These are phyloP conservation scores for Melospiza melodia DNA, from an alignment of 2,113 vertebrate species.

Conservation along the genomic window DNA sequence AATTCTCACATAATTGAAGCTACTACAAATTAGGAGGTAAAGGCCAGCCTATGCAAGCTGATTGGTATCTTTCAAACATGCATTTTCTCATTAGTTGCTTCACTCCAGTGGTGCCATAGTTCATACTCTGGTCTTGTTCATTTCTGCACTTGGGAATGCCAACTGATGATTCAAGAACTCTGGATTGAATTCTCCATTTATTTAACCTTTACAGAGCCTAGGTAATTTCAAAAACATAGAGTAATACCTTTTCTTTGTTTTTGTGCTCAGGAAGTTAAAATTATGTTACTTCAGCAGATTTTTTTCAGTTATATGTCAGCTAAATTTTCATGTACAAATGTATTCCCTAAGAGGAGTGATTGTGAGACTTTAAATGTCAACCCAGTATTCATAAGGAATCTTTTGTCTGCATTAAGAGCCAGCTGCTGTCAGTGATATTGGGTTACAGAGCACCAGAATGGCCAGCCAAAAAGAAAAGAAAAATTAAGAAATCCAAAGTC, in stretches of 20 bases:
- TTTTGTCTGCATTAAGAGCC: constrained; percentile 8
- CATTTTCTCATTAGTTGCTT: not conserved
- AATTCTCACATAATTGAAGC: not conserved
- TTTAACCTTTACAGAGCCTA: not conserved
- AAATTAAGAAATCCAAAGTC: not conserved
- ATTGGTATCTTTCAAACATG: not conserved
- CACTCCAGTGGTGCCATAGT: not conserved
- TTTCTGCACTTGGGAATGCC: not conserved
- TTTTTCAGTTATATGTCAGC: not conserved
- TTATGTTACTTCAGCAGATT: not conserved
- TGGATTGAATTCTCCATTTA: not conserved
- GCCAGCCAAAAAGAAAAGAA: not conserved
- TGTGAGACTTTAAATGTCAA: constrained; percentile 51
- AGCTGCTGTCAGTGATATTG: not conserved
- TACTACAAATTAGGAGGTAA: not conserved
- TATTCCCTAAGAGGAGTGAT: constrained; percentile 9
- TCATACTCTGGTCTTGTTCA: not conserved
- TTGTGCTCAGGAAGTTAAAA: not conserved
- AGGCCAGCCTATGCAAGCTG: not conserved
- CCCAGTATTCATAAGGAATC: not conserved
- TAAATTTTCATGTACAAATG: constrained; percentile 20
- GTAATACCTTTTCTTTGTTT: not conserved
- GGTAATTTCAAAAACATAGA: not conserved
- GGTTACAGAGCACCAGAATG: constrained; percentile 6
- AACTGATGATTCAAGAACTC: not conserved